These are phyloP conservation scores for Fragum whitleyi DNA, from an alignment of 2,888 invertebrate genomes.

Conservation along the genomic window DNA sequence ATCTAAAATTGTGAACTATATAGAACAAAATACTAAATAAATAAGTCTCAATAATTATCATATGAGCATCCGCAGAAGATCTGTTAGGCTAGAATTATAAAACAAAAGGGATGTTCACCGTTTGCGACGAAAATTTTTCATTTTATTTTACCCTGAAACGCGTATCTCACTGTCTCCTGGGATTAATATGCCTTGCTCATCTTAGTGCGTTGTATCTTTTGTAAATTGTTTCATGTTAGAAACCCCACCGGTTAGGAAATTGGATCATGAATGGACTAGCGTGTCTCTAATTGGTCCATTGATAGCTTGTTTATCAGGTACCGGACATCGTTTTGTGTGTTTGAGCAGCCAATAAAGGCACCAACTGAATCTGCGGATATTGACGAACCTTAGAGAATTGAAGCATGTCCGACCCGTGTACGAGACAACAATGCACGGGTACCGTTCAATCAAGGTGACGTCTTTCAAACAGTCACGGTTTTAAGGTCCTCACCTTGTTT, in stretches of 20 bases:
- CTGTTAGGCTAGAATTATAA: too few relatives aligned
- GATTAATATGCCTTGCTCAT: not conserved
- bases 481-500: not conserved
- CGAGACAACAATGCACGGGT: not conserved
- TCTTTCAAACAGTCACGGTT: not conserved
- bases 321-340: constrained; percentile 31
- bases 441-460: constrained; percentile 7
- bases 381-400: constrained; percentile 4
- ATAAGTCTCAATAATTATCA: too few relatives aligned
- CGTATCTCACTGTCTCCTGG: not conserved
- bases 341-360: constrained; percentile 5
- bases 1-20: too few relatives aligned
- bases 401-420: not conserved
- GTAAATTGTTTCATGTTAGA: constrained; percentile 46
- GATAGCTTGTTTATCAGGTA: constrained; percentile 3
- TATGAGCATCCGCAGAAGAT: too few relatives aligned
- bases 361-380: constrained; percentile 15
- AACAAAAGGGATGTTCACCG: too few relatives aligned
- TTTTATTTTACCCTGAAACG: too few relatives aligned
- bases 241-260: constrained; percentile 52
- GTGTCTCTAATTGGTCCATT: constrained; percentile 44
- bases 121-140: too few relatives aligned
- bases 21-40: too few relatives aligned
- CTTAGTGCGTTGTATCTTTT: constrained; percentile 42
- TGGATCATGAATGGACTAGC: constrained; percentile 36